Evolutionary conservation across 2,113 vertebrate species (phyloP).

Genomic region (Myrmecobius fasciatus): DNA sequence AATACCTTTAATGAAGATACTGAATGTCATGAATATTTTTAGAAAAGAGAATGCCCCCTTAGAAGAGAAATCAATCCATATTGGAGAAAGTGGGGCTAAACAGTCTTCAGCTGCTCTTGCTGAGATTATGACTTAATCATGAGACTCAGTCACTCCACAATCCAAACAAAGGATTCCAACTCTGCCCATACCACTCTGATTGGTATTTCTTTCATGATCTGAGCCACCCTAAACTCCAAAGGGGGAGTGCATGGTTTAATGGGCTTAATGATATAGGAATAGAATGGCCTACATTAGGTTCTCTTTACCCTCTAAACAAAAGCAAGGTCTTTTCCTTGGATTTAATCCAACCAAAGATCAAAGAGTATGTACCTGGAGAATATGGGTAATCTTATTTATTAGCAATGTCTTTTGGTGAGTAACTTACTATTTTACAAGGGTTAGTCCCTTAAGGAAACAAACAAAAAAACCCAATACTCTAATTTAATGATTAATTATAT

Average conservation of each 20-base stretch:
- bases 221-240: background rate
- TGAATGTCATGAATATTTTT: background rate
- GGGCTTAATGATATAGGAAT: background rate
- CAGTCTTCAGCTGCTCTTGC: background rate
- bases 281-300: background rate
- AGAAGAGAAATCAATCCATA: background rate
- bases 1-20: background rate
- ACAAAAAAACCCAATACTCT: background rate
- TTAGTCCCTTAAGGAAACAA: background rate
- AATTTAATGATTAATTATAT: background rate
- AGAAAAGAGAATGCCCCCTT: too few relatives aligned
- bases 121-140: background rate
- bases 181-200: background rate
- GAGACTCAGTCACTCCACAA: background rate
- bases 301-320: background rate
- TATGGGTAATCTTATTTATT: too few relatives aligned
- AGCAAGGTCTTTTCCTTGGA: background rate
- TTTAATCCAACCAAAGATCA: background rate
- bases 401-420: background rate
- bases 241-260: fast-evolving
- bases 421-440: background rate
- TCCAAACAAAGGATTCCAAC: background rate
- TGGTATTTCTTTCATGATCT: background rate
- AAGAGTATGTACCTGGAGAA: too few relatives aligned
- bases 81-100: background rate